A percentile compares a stretch with the other conserved stretches of the same genome.
Evolutionary conservation across 2,888 invertebrate genomes (phyloP).

Genomic region (Thecocarcelia acutangulata): DNA sequence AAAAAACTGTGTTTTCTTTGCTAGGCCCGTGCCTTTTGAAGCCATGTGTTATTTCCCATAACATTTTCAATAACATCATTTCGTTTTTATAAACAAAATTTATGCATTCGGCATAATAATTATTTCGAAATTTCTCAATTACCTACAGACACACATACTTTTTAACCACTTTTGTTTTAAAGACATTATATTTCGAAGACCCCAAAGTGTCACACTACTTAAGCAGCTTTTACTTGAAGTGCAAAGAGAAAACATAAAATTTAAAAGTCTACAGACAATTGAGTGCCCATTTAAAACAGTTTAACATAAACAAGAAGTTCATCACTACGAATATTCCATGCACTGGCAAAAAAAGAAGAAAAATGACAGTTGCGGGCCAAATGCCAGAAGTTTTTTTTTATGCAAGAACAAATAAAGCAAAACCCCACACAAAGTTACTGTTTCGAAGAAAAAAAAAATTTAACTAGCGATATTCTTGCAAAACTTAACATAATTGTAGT

Average conservation of each 20-base stretch:
- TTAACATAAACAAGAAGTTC: constrained; percentile 37
- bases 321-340: constrained; percentile 34
- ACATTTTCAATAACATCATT: too few relatives aligned
- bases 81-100: not conserved
- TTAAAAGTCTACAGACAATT: constrained; percentile 29
- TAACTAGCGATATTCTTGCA: too few relatives aligned
- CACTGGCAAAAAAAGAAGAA: constrained; percentile 1
- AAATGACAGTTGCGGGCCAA: constrained; percentile 53
- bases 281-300: constrained; percentile 30
- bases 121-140: not conserved
- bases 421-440: constrained; percentile 5
- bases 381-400: constrained; percentile 36
- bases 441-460: not conserved
- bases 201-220: constrained; percentile 34
- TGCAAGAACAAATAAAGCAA: not conserved
- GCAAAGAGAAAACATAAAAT: not conserved
- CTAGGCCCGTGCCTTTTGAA: too few relatives aligned
- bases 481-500: too few relatives aligned
- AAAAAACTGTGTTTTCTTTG: too few relatives aligned
- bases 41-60: too few relatives aligned
- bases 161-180: not conserved
- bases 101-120: too few relatives aligned
- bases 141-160: not conserved
- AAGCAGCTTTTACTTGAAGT: not conserved
- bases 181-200: constrained; percentile 32